A percentile compares a stretch with the other conserved stretches of the same genome.
Evolutionary conservation across 2,113 vertebrate species (phyloP).

Genomic region (Gadus macrocephalus): DNA sequence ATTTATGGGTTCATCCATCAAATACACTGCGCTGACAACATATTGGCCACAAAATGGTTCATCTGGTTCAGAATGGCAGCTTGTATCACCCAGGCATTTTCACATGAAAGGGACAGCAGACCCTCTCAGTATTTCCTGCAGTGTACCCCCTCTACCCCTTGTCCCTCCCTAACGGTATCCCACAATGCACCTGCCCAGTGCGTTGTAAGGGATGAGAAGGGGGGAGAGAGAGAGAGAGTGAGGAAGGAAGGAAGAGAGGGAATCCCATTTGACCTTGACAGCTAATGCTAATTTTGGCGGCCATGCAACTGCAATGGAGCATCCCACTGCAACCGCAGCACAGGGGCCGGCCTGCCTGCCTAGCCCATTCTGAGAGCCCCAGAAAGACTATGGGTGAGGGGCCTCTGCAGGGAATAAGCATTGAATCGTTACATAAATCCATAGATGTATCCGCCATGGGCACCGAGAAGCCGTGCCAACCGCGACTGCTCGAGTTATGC

Average conservation of each 20-base stretch:
- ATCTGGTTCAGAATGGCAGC: constrained; percentile 36
- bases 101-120: constrained; percentile 28
- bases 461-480: no score
- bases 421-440: no score
- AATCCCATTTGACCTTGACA: constrained; percentile 76
- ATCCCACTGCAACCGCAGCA: constrained; percentile 66
- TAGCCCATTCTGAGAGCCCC: background rate
- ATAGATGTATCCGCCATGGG: no score
- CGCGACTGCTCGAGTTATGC: no score
- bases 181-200: constrained; percentile 68
- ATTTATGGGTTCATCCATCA: no score
- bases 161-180: constrained; percentile 60
- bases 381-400: constrained; percentile 40
- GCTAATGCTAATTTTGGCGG: constrained; percentile 70
- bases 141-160: constrained; percentile 19
- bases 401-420: background rate
- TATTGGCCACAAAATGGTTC: constrained; percentile 51
- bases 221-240: constrained; percentile 27
- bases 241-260: constrained; percentile 62
- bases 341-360: constrained; percentile 51
- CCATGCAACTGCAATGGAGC: constrained; percentile 72
- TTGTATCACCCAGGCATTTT: constrained; percentile 39
- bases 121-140: constrained; percentile 34
- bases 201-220: constrained; percentile 4
- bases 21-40: background rate